Evolutionary conservation across 1,140 invertebrate species (phyloP).

Genomic region (Kradibia gibbosae): DNA sequence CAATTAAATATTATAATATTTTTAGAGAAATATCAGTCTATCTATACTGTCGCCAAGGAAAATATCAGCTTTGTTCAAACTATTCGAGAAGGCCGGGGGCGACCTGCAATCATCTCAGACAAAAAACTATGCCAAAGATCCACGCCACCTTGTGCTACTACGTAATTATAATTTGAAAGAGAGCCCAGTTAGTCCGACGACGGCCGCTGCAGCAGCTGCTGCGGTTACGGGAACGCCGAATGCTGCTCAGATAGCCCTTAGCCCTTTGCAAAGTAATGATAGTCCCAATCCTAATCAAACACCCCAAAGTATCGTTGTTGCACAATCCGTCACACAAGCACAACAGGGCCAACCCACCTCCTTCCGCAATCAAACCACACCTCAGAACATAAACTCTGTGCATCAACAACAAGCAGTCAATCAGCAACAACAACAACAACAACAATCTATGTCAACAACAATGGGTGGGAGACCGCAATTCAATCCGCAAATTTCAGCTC

Average conservation of each 20-base stretch:
- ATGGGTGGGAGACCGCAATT: slow-evolving; percentile 64
- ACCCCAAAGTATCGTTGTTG: slow-evolving; percentile 60
- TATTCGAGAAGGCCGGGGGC: slow-evolving; percentile 89
- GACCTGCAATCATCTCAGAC: slow-evolving; percentile 84
- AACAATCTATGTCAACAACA: slow-evolving; percentile 58
- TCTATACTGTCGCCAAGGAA: slow-evolving; percentile 92
- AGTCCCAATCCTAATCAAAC: slow-evolving; percentile 73
- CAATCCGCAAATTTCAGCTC: slow-evolving; percentile 72
- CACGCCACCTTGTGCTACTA: slow-evolving; percentile 86
- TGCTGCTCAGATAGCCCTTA: slow-evolving; percentile 70
- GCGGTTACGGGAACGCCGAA: slow-evolving; percentile 61
- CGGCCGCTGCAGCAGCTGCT: slow-evolving; percentile 64
- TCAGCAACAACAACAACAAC: slow-evolving; percentile 59
- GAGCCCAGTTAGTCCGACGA: slow-evolving; percentile 82
- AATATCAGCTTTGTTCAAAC: slow-evolving; percentile 83
- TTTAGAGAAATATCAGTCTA: slow-evolving; percentile 85
- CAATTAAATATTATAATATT: slow-evolving; percentile 2
- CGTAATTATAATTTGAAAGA: slow-evolving; percentile 82
- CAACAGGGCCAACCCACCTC: slow-evolving; percentile 56
- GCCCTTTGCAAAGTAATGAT: slow-evolving; percentile 75
- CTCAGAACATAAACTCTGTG: slow-evolving; percentile 67
- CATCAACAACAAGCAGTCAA: slow-evolving; percentile 60
- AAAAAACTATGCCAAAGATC: slow-evolving; percentile 93
- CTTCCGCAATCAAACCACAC: slow-evolving; percentile 64
- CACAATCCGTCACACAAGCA: slow-evolving; percentile 48